Base-by-base conservation (phyloP, 23 tunicate genomes). In the Clavelina lepadiformis region DNA sequence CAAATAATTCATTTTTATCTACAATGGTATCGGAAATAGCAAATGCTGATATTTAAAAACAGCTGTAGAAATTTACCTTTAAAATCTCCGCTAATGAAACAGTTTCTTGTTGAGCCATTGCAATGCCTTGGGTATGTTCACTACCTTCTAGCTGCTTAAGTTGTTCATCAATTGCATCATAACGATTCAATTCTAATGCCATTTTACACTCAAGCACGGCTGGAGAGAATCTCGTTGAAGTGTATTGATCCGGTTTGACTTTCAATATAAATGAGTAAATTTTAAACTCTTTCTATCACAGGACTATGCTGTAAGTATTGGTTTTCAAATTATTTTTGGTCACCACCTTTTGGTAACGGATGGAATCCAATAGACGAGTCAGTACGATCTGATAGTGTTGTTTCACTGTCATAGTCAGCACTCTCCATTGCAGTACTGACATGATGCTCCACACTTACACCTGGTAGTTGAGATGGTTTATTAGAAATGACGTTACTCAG, bases 81-180 rank as follows among this genome's bases (percentile, higher is more conserved):
- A 88, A 38, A 19, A 88, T 38, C 53, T 80, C 82, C 3, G 86
- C 87, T 37, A 88, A 31, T 46, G 96, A 73, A 7, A 74, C 96
- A 28, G 96, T 72, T 55, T 88, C 96, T 62, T 88, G 87, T 38
- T 88, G 96, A 28, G 96, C 96, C 47, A 58, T 32, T 4, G 88
- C 73, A 22, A 79, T 74, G 28, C 69, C 33, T 32, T 73, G 87
- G 11, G 82, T 69, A 24, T 51, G 22, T 46, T 89, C 97, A 0
- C 72, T 82, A 19, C 74, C 66, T 2, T 7, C 55, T 36, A 89
- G 72, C 28, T 75, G 89, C 11, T 72, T 68, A 15, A 89, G 51
- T 35, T 86, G 62, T 51, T 81, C 97, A 7, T 69, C 97, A 44
- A 81, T 55, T 22, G 82, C 52, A 28, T 89, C 97, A 47, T 57